Evolutionary conservation across 2,113 vertebrate species (phyloP), one percentile per base, ranked within the genome.

Genomic region (Vulpes ferrilata): DNA sequence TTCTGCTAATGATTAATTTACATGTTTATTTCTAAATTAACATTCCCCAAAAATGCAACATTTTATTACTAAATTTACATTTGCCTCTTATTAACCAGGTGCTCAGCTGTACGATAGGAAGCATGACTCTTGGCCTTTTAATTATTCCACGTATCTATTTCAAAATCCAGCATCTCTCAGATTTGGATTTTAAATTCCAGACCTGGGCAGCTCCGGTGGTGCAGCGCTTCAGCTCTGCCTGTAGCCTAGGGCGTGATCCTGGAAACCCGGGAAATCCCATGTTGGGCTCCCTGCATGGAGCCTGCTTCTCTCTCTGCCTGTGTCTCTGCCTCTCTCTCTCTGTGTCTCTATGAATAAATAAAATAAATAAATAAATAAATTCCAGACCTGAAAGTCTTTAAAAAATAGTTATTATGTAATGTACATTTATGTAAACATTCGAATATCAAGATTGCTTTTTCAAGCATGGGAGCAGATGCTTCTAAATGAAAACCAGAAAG

Each of bases 11-110:
- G 27, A 5, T 65, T 94, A 16, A 30, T 82, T 92, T 90, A 53
- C 67, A 35, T 76, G 73, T 87, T 88, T 84, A 71, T 64, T 80
- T 89, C 62, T 94, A 90, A 96, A 71, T 69, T 87, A 97, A 25
- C 15, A 22, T 71, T 74, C 27, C 43, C 7, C 10, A 76, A 65
- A 96, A 55, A 69, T 74, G 67, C 1, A 20, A 82, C 7, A 6
- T 74, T 43, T n/a, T 67, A 57, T 86, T 85, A 60, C 17, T 82
- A 38, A 93, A 64, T 92, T 90, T 93, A 60, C 32, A 38, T 35
- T 84, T 73, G 10, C 17, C 23, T 80, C 30, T 74, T 88, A 62
- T 32, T 90, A 97, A 82, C 20, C 89, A 0, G 48, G 43, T 91
- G 13, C 30, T 51, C 43, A 23, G 0, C 62, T 92, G 22, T 84